Evolutionary conservation across 92 coral and sea anemone species (phyloP).

Genomic region (Siderastrea siderea): DNA sequence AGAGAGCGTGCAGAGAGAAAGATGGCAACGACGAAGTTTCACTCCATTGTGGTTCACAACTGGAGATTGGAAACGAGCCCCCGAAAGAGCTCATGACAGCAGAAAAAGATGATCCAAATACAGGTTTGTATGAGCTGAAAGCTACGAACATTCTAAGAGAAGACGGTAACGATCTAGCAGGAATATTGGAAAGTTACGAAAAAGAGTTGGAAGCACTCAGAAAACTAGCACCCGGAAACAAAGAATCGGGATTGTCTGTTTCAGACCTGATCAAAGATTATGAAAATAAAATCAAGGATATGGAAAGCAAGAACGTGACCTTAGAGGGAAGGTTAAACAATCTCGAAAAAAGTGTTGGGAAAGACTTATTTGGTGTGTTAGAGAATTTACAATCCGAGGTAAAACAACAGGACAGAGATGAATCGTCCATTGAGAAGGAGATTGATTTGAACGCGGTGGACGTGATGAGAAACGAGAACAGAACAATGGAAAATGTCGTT

Average conservation of each 20-base stretch:
- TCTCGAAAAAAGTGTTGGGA: constrained; percentile 12
- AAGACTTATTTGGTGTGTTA: neutral
- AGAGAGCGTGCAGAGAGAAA: neutral
- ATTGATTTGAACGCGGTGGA: constrained; percentile 6
- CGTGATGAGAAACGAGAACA: constrained; percentile 13
- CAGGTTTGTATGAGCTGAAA: neutral
- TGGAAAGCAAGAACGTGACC: neutral
- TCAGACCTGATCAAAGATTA: constrained; percentile 6
- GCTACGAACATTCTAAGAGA: constrained; percentile 31
- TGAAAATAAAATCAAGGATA: constrained; percentile 1
- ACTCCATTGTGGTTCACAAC: too few relatives aligned
- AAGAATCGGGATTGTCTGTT: neutral
- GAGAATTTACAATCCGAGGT: neutral
- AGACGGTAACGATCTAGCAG: constrained; percentile 54
- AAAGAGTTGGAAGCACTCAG: constrained; percentile 61
- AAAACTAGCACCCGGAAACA: neutral
- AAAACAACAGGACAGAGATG: neutral
- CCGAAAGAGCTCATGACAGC: neutral
- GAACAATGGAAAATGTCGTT: constrained; percentile 30
- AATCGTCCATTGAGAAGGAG: neutral
- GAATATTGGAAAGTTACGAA: constrained; percentile 53
- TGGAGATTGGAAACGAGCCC: too few relatives aligned
- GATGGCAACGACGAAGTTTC: neutral
- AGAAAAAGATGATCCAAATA: neutral
- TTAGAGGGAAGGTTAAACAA: neutral